Base-by-base conservation (phyloP, 2,113 vertebrate genomes). In the Formicarius rufipectus region DNA sequence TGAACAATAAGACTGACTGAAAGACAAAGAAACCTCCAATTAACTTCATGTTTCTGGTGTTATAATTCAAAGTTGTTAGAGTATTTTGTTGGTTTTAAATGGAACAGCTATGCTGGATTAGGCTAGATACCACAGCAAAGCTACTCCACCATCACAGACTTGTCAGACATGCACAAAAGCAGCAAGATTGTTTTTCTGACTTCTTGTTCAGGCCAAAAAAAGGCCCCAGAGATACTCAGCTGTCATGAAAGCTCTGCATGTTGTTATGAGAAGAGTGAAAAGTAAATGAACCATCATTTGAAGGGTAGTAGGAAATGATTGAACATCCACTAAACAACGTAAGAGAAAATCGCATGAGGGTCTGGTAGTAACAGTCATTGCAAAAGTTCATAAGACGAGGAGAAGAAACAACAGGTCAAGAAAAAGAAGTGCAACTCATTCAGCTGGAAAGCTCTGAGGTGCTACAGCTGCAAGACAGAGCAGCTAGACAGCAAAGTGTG, bases 241-340 rank as follows among this genome's bases (percentile, higher is more conserved):
- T 59, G 47, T 59, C 83, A 56, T 56, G 50, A 91, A 95, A 91
- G 52, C 24, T 84, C 90, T 82, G 66, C 53, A n/a, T 81, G 37
- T 30, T 45, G 73, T 79, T 76, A 87, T 12, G 15, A 72, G 78
- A 85, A 67, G 74, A 89, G 33, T 31, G 47, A 93, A 94, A 93
- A 77, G n/a, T 49, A 84, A 85, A 91, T 39, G 7, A 92, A 82
- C 10, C 52, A 59, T 62, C 56, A 85, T 82, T 35, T 91, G 31
- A 91, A 90, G 55, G 39, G 47, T 37, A 67, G n/a, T 45, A 16
- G 94, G 75, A 89, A 95, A 72, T 63, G 90, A 94, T 62, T 75
- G 56, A 96, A 84, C 40, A 87, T 47, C 16, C 63, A 37, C 37
- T 82, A 91, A 89, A 74, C 50, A 93, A 95, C 95, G 40, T 16